Evolutionary conservation across 1,140 invertebrate species (phyloP), one percentile per base, ranked within the genome.

Genomic region (Euura saliciscinereae): DNA sequence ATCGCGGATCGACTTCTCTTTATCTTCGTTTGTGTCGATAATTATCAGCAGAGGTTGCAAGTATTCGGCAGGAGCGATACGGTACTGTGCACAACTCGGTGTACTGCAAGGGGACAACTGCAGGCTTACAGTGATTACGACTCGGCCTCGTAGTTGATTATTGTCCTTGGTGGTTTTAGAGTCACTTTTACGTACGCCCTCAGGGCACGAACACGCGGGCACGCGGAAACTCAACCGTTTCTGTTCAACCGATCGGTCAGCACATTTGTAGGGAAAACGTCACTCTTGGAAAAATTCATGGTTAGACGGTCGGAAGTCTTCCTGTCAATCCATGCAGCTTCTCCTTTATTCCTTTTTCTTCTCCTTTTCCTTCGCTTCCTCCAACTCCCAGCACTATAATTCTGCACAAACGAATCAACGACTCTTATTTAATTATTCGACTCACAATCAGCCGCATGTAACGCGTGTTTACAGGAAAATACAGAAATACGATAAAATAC

Each of bases 401-500:
- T 28, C 28, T 28, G 28, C 28, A 28, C 28, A 28, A 28, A 28
- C 28, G 28, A 28, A 28, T 28, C 43, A 10, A 10, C 43, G 13
- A 67, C 66, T 67, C 42, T 43, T 43, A 45, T 51, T 51, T 11
- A 28, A 28, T 28, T 28, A 28, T 28, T 28, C 28, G 28, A 28
- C 13, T 13, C n/a, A n/a, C 46, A 70, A 46, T 7, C 11, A 51
- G 6, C 43, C 46, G 6, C 3, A 45, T 4, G 45, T 64, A 10
- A 64, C 70, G 45, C 69, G 11, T 44, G 64, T 28, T 10, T 11
- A 44, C 51, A 70, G 71, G 2, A 69, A 68, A 73, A 73, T 45
- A 76, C 28, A 28, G 28, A 28, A 28, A 28, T 28, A 28, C 28
- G 28, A 28, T 28, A 28, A 28, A 28, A 28, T 28, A 28, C 28